Base-by-base conservation (phyloP, 2,888 invertebrate genomes). In the Caenorhabditis sp. region DNA sequence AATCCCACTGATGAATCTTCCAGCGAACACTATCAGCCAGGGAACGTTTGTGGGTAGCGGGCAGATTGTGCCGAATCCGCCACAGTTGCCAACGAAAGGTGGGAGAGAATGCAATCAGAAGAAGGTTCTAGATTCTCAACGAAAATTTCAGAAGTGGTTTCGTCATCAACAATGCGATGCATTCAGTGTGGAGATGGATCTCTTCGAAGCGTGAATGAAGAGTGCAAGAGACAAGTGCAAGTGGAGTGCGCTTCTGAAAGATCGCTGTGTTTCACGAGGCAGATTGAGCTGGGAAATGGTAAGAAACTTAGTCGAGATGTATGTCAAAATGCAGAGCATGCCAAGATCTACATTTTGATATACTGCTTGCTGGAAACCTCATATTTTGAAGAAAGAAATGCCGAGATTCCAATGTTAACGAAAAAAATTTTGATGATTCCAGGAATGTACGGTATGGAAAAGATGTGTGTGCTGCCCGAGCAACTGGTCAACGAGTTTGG, bases 361-460 rank as follows among this genome's bases (percentile, higher is more conserved):
- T 35, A 6, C 4, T 35, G 4, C 8, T 35, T 35, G 31, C 8
- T 35, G 31, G 8, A 35, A 35, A 35, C 31, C 8, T 35, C 8
- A 8, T 6, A 35, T 35, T 35, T 8, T 4, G 8, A 35, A 35
- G 31, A 35, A 35, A n/a, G n/a, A n/a, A n/a, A n/a, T n/a, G n/a
- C n/a, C n/a, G n/a, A n/a, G n/a, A n/a, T n/a, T n/a, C n/a, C n/a
- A n/a, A n/a, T n/a, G n/a, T n/a, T n/a, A n/a, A n/a, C n/a, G n/a
- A n/a, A n/a, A n/a, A n/a, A n/a, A 5, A 19, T 24, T 19, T 31
- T n/a, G 14, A 31, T 14, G n/a, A 7, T 84, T 82, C 22, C 80
- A 90, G 90, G 89, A 10, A 76, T 86, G 77, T 84, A 85, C 49
- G 89, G 88, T 12, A 81, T 91, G 44, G 90, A 91, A 64, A 91